Evolutionary conservation across 2,797 vertebrate genomes (phyloP).

Genomic region (Nyctalus aviator): DNA sequence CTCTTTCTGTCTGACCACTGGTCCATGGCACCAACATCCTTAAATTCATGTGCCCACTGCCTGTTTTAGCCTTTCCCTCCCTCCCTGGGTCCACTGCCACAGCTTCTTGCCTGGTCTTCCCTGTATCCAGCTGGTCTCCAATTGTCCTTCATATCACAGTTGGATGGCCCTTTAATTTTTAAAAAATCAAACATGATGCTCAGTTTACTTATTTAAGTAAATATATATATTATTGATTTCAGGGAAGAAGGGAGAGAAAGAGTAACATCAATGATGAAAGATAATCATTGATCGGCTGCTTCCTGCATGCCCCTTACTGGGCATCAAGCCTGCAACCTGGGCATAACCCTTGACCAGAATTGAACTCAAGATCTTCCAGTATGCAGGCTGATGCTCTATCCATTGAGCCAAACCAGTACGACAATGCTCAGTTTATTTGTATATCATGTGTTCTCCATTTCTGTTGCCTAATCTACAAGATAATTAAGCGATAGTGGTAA

Average conservation of each 20-base stretch:
- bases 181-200: not conserved
- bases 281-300: not conserved
- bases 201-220: no score
- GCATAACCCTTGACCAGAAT: not conserved
- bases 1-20: not conserved
- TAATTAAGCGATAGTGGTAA: not conserved
- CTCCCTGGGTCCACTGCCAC: not conserved
- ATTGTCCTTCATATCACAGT: not conserved
- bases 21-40: not conserved
- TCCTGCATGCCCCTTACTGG: not conserved
- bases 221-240: not conserved
- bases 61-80: not conserved
- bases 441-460: slow-evolving; percentile 1
- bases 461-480: not conserved
- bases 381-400: not conserved
- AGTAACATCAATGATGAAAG: not conserved
- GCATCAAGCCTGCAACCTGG: not conserved
- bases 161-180: not conserved
- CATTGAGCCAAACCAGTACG: not conserved
- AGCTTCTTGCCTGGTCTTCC: not conserved
- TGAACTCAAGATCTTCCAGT: not conserved
- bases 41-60: not conserved
- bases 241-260: not conserved
- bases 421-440: not conserved
- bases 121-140: not conserved